Evolutionary conservation across 2,797 vertebrate genomes (phyloP).

Genomic region (Fringilla coelebs): DNA sequence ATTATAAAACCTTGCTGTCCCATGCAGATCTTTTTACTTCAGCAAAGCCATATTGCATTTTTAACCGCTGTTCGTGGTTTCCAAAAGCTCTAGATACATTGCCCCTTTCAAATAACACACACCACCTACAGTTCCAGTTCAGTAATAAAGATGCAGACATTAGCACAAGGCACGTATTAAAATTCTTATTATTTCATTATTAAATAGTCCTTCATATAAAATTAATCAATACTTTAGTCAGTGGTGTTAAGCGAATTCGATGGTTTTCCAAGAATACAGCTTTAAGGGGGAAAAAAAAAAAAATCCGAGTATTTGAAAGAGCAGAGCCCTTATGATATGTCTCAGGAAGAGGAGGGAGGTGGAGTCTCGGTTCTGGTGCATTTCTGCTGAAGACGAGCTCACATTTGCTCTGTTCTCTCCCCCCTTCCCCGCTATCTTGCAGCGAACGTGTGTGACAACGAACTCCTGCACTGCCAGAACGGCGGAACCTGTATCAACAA

Average conservation of each 20-base stretch:
- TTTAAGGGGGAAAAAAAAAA: background rate
- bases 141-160: background rate
- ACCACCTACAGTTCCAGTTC: background rate
- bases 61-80: background rate
- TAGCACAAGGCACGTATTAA: background rate
- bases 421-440: slow-evolving; percentile 45
- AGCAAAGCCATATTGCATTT: background rate
- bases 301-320: slow-evolving; percentile 1
- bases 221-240: background rate
- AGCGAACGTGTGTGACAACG: slow-evolving; percentile 96
- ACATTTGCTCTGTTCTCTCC: slow-evolving; percentile 13
- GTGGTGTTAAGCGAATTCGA: background rate
- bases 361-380: background rate
- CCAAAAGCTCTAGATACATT: background rate
- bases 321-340: background rate
- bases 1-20: background rate
- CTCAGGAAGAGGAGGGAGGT: background rate
- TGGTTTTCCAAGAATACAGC: background rate
- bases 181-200: background rate
- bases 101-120: background rate
- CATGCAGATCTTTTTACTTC: background rate
- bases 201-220: background rate
- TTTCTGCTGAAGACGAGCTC: background rate
- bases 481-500: slow-evolving; percentile 92
- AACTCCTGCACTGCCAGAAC: slow-evolving; percentile 94